phyloP scores from a whole-genome alignment of 2,113 vertebrate genomes.

The Turdus rufiventris region DNA sequence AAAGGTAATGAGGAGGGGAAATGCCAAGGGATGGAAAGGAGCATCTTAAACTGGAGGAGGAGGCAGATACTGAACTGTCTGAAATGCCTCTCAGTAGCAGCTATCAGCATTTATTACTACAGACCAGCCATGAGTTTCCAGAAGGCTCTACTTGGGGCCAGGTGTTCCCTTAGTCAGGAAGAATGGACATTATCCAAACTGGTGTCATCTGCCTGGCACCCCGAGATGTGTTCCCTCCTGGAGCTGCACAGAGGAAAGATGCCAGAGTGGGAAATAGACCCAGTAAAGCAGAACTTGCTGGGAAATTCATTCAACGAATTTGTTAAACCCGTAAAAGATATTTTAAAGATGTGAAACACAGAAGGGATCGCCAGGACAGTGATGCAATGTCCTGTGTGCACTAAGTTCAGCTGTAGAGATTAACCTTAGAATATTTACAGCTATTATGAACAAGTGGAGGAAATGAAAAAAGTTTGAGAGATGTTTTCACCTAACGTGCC shows the following conservation, averaged over 20 bases:
- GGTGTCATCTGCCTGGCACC: neutral
- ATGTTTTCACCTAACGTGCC: neutral
- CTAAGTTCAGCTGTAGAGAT: neutral
- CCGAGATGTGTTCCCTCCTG: rapidly evolving
- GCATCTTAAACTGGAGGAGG: neutral
- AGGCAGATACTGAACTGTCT: neutral
- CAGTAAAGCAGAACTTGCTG: neutral
- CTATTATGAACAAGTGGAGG: neutral
- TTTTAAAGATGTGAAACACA: neutral
- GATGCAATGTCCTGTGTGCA: neutral
- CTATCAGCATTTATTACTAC: neutral
- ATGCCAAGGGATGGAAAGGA: neutral
- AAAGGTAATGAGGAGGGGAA: neutral
- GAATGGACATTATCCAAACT: neutral
- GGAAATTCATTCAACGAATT: neutral
- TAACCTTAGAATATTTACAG: neutral
- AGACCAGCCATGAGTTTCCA: neutral
- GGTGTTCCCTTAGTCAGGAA: neutral
- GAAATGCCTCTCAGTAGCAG: neutral
- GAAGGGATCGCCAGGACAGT: neutral
- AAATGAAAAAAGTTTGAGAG: neutral
- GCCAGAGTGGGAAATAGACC: neutral
- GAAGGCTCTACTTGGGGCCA: neutral
- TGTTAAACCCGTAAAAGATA: neutral
- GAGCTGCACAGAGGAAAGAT: neutral